Base-by-base conservation (phyloP, 2,113 vertebrate genomes). In the Pavo muticus region DNA sequence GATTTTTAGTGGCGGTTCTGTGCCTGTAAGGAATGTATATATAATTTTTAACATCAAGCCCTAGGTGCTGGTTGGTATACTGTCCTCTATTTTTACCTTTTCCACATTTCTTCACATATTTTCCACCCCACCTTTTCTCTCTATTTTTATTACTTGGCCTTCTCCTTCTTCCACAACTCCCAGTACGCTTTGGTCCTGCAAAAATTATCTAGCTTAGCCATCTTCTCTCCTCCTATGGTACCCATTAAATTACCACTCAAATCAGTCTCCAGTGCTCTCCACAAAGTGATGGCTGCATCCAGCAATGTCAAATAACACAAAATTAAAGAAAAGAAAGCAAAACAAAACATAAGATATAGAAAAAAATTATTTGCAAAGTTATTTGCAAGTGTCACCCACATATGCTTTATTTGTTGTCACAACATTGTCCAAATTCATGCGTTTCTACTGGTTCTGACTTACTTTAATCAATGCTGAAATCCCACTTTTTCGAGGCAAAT, bases 341-440 rank as follows among this genome's bases (percentile, higher is more conserved):
- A 52, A 68, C 13, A 4, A 57, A 13, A 5, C 1, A 3, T 29
- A 52, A 54, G 0, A 10, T 17, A 7, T 0, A 77, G 7, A 67
- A 70, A 44, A 3, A 39, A 54, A 52, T 6, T 35, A 35, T 35
- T 35, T 35, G 35, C 35, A 35, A 35, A 29, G 1, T 39, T 50
- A 4, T 11, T 32, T 47, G 14, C 20, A 85, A 87, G 2, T 8
- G 13, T 69, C 30, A 67, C 6, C 1, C 9, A 3, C 12, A 6
- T 30, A 5, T 11, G 8, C 2, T 88, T 6, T n/a, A 6, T 57
- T 70, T 6, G 8, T 2, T 73, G 3, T 52, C 20, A 47, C 1
- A 1, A 0, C 3, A 4, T 0, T 0, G n/a, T 90, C 10, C 16
- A 40, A 25, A 72, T n/a, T 13, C 44, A 57, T 39, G 1, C 7